These are phyloP conservation scores for Sphaerodactylus townsendi DNA, from an alignment of 2,113 vertebrate genomes.

Conservation along the genomic window DNA sequence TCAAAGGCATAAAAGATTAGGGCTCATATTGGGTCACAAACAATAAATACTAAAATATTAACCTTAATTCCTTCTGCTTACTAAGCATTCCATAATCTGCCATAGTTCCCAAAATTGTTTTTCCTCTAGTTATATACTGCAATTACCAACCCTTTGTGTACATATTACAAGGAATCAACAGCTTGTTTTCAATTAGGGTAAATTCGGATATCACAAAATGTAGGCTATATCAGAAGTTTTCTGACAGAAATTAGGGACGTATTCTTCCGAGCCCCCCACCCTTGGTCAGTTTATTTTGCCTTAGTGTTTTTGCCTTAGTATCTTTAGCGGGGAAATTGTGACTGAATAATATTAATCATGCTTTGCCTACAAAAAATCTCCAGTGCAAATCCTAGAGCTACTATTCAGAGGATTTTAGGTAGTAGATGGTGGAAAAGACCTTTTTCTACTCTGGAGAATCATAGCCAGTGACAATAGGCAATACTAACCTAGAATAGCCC, in stretches of 20 bases:
- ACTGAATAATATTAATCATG: too few species aligned
- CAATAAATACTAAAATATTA: constrained; percentile 7
- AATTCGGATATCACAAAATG: not conserved
- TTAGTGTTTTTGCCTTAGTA: too few species aligned
- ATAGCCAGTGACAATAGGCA: too few species aligned
- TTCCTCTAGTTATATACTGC: not conserved
- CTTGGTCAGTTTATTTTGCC: not conserved
- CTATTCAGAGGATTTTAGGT: too few species aligned
- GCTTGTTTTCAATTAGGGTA: not conserved
- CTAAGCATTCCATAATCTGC: too few species aligned
- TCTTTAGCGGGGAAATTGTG: too few species aligned
- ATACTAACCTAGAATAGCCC: too few species aligned
- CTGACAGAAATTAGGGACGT: not conserved
- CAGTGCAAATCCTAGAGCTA: too few species aligned
- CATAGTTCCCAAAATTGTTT: not conserved
- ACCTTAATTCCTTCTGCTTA: not conserved
- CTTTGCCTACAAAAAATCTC: too few species aligned
- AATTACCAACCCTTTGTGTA: too few species aligned
- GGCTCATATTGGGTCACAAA: not conserved
- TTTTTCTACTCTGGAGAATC: too few species aligned
- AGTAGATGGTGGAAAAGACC: too few species aligned
- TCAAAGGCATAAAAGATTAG: not conserved
- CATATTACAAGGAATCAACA: not conserved
- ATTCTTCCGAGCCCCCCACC: not conserved
- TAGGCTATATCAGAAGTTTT: not conserved